Base-by-base conservation (phyloP, 1,140 invertebrate species). In the Eupristina koningsbergeri region DNA sequence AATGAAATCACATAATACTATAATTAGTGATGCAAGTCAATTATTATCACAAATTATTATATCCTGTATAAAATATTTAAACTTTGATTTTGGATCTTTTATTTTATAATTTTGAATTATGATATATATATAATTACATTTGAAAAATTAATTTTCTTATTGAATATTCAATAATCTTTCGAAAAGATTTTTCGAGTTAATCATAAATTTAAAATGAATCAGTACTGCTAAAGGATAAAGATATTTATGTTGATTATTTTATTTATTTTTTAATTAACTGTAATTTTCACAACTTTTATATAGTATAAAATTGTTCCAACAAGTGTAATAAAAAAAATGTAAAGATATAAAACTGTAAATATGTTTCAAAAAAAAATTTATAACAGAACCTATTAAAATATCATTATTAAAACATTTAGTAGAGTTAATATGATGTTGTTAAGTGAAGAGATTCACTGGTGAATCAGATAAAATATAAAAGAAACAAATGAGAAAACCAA, bases 381-480 rank as follows among this genome's bases (percentile, higher is more conserved):
- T n/a, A n/a, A n/a, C n/a, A 71, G n/a, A 71, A 7, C 39, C 13
- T n/a, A n/a, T 71, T n/a, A 71, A 71, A n/a, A 3, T 0, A n/a
- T 19, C 9, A 26, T 26, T 22, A 19, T 3, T 39, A 71, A 71
- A n/a, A 9, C 5, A 58, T 9, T 0, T n/a, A 17, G 9, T n/a
- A 45, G 78, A 80, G 64, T 80, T 45, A 80, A 80, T 80, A 71
- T 80, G 67, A 73, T 13, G 67, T 34, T 29, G 75, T 9, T 26
- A 17, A 31, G 45, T 29, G 45, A 19, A 3, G 29, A 58, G 39
- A n/a, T n/a, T 63, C 76, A 22, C 34, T 67, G 19, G 36, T 31
- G 47, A n/a, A n/a, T n/a, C n/a, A n/a, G n/a, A n/a, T n/a, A n/a
- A n/a, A n/a, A n/a, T n/a, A n/a, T n/a, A n/a, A n/a, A n/a, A n/a